Percentiles rank a stretch among this genome's conserved stretches.
phyloP scores from a whole-genome alignment of 23 tunicate genomes.

The Pegea sp. region DNA sequence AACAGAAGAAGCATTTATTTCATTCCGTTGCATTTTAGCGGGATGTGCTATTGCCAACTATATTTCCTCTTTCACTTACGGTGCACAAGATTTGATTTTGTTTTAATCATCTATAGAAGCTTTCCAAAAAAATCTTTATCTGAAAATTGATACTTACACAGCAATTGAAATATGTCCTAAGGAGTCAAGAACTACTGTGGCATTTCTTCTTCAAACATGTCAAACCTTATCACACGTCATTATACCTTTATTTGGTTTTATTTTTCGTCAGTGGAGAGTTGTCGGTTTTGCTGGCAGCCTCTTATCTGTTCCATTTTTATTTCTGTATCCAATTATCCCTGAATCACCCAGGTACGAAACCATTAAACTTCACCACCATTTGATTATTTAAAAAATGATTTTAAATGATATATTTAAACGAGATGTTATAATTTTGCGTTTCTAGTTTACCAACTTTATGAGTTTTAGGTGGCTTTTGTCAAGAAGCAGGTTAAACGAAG shows the following conservation, averaged over 20 bases:
- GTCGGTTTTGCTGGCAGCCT: background rate
- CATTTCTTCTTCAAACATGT: background rate
- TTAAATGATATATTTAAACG: no score
- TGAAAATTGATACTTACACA: no score
- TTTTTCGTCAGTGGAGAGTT: background rate
- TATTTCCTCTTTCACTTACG: no score
- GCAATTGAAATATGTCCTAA: background rate
- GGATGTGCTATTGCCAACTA: no score
- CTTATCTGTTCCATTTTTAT: background rate
- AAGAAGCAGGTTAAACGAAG: slow-evolving; percentile 14
- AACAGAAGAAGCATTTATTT: no score
- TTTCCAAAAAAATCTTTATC: no score
- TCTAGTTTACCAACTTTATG: background rate
- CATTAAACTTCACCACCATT: no score
- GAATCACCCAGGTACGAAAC: slow-evolving; percentile 2
- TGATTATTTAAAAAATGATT: no score
- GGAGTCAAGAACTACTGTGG: background rate
- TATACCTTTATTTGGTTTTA: background rate
- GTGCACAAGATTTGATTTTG: no score
- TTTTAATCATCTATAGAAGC: no score
- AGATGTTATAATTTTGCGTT: no score
- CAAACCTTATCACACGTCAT: background rate
- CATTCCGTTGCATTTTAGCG: no score
- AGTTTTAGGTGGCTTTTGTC: slow-evolving; percentile 35
- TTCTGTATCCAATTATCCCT: background rate